Base-by-base conservation (phyloP, 2,888 invertebrate species). In the Orthonychiurus folsomi region DNA sequence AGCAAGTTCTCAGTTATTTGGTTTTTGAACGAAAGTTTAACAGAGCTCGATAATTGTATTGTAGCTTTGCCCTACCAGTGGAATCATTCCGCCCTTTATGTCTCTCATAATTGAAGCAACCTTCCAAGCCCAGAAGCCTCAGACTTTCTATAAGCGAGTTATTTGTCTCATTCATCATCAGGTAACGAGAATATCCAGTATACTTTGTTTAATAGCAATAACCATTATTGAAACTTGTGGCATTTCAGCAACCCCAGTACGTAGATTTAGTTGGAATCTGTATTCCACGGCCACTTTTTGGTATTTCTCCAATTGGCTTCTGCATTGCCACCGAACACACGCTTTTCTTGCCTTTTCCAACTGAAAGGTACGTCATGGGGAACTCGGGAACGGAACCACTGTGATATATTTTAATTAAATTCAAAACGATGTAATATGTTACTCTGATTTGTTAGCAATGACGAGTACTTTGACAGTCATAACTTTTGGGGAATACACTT, bases 61-160 rank as follows among this genome's bases (percentile, higher is more conserved):
- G 12, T 24, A 69, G 66, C 48, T 70, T 25, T 70, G 68, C 52
- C 70, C 70, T 20, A 28, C 56, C 1, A 57, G 26, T 12, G 70
- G 68, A 23, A 57, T 56, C 1, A 56, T 70, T 55, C 60, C 58
- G 3, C 63, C 70, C 3, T 50, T 48, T 21, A 54, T 59, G 26
- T 62, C 62, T 5, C 18, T 58, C 2, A 61, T 56, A 48, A 12
- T 70, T 0, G 65, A 68, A 24, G 54, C 67, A 25, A 52, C 59
- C 18, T 70, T 70, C 57, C 60, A 63, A 15, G 68, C 70, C 0
- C 58, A 55, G 21, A 66, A 66, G 47, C 63, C 70, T 3, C 64
- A 67, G 59, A 62, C 64, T 12, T 70, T 63, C 58, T 70, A 70
- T 59, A 70, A 70, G 56, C 48, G 70, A 56, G 52, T 63, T 3